phyloP scores from a whole-genome alignment of 2,888 invertebrate genomes.

The Cartodere bifasciata region DNA sequence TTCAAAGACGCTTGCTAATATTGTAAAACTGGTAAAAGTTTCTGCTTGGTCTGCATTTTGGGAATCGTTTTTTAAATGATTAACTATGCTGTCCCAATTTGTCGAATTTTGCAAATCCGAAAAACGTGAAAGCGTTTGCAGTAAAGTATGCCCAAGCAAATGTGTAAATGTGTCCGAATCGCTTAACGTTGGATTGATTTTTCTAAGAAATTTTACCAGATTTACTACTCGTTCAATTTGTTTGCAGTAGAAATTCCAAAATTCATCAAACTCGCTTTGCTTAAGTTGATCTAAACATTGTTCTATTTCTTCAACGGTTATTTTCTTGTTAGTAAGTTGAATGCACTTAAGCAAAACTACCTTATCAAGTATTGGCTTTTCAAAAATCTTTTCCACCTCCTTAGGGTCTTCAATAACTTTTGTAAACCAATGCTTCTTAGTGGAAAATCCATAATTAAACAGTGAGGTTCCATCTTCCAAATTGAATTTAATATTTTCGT shows the following conservation, averaged over 20 bases:
- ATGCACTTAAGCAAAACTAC: conserved; percentile 23
- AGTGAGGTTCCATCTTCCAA: conserved; percentile 23
- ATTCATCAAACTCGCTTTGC: conserved; percentile 18
- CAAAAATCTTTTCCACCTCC: conserved; percentile 13
- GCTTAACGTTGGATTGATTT: conserved; percentile 11
- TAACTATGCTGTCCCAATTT: conserved; percentile 11
- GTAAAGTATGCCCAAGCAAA: conserved; percentile 13
- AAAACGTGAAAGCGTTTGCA: conserved; percentile 15
- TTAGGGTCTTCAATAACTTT: conserved; percentile 20
- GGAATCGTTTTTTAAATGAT: conserved; percentile 10
- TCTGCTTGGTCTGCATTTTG: conserved; percentile 28
- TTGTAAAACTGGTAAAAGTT: conserved; percentile 41
- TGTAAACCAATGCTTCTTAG: conserved; percentile 29
- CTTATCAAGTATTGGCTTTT: conserved; percentile 18
- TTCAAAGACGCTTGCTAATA: conserved; percentile 39
- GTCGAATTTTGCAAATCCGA: conserved; percentile 13
- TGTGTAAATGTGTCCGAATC: conserved; percentile 16
- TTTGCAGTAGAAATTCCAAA: conserved; percentile 23
- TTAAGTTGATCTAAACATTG: conserved; percentile 14
- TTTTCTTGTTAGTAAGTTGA: conserved; percentile 17
- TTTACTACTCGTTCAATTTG: conserved; percentile 22
- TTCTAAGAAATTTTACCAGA: conserved; percentile 23
- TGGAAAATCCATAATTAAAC: conserved; percentile 27
- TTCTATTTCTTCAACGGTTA: conserved; percentile 17
- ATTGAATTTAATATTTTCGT: conserved; percentile 19